Percentiles rank a stretch among this genome's conserved stretches.
Conservation (phyloP, 2,113 vertebrate species). For the Cacatua alba region DNA sequence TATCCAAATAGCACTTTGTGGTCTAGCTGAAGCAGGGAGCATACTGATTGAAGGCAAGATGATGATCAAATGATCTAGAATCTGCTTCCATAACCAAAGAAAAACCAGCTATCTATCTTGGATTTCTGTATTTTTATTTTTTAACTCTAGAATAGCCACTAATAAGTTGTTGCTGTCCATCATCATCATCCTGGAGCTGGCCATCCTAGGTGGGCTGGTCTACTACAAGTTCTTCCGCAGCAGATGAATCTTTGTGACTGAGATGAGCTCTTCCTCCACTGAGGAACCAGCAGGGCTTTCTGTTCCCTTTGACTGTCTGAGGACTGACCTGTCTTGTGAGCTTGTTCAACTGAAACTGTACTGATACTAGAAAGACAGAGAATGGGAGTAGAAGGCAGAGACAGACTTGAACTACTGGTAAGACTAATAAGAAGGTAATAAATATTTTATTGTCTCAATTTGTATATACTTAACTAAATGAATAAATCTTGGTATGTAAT, state of each 20-base stretch:
- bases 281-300: not conserved
- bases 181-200: slow-evolving; percentile 91
- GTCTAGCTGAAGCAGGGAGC: not conserved
- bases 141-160: slow-evolving; percentile 83
- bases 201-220: slow-evolving; percentile 88
- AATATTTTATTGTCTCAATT: slow-evolving; percentile 74
- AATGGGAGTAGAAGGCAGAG: slow-evolving; percentile 35
- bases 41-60: not conserved
- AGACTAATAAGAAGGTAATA: slow-evolving; percentile 73
- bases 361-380: slow-evolving; percentile 22
- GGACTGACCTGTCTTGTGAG: not conserved
- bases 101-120: not conserved
- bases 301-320: not conserved
- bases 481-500: slow-evolving; percentile 60
- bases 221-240: slow-evolving; percentile 92
- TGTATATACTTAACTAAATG: slow-evolving; percentile 60
- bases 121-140: not conserved
- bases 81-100: not conserved
- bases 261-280: not conserved
- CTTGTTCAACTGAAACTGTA: not conserved
- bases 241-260: slow-evolving; percentile 39
- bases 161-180: slow-evolving; percentile 91
- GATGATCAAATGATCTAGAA: not conserved
- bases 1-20: not conserved
- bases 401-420: slow-evolving; percentile 58